A percentile compares a stretch with the other conserved stretches of the same genome.
phyloP scores from a whole-genome alignment of 2,113 vertebrate genomes.

The Odobenus rosmarus region DNA sequence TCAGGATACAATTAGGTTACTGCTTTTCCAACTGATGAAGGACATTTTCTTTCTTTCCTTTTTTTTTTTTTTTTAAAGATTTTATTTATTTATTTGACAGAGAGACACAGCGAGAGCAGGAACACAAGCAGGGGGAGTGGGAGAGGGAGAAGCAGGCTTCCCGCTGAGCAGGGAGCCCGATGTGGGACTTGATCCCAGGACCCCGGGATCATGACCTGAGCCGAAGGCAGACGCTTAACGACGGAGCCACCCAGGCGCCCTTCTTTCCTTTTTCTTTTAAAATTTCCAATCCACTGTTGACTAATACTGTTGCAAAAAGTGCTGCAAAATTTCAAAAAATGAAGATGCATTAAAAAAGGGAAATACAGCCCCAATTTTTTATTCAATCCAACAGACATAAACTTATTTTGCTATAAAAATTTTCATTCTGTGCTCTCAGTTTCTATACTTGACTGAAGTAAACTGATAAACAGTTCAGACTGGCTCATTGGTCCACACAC shows the following conservation, averaged over 20 bases:
- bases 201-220: too few relatives aligned
- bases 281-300: background rate
- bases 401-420: background rate
- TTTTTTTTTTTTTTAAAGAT: background rate
- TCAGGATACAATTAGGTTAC: background rate
- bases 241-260: too few relatives aligned
- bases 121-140: too few relatives aligned
- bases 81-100: too few relatives aligned
- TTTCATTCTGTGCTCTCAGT: background rate
- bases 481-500: background rate
- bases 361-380: background rate
- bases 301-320: background rate
- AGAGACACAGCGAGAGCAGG: too few relatives aligned
- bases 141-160: too few relatives aligned
- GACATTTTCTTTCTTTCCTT: background rate
- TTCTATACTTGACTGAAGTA: conserved; percentile 29
- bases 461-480: background rate
- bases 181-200: too few relatives aligned
- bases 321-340: background rate
- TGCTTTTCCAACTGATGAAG: background rate
- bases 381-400: background rate
- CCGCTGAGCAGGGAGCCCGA: too few relatives aligned
- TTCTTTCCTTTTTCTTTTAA: background rate
- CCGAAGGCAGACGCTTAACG: too few relatives aligned
- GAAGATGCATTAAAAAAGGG: background rate